Conservation (phyloP, 2,113 vertebrate species). For the Eurypyga helias region DNA sequence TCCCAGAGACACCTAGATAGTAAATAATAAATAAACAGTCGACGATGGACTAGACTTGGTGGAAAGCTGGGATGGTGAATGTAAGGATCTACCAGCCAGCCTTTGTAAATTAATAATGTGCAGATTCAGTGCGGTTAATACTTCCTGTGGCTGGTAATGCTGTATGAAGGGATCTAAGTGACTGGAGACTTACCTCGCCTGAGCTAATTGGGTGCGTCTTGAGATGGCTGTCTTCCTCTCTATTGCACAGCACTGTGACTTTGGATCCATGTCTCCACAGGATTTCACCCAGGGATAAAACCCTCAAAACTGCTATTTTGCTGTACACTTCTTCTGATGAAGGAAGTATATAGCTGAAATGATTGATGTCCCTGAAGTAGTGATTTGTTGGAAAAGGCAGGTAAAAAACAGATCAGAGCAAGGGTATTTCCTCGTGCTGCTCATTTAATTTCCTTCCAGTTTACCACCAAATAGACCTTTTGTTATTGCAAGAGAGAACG, state of each 20-base stretch:
- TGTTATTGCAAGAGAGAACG: accelerated
- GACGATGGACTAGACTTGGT: background rate
- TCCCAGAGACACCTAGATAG: constrained; percentile 45
- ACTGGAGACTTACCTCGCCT: background rate
- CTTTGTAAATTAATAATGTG: constrained; percentile 19
- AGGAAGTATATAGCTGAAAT: background rate
- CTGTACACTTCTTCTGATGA: background rate
- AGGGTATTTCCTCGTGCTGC: background rate
- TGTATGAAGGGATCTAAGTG: background rate
- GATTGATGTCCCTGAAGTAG: background rate
- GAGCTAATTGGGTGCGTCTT: background rate
- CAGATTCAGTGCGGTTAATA: background rate
- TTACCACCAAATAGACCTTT: background rate
- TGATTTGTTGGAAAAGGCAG: background rate
- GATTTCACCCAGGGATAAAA: background rate
- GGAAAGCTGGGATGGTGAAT: background rate
- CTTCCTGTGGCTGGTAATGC: background rate
- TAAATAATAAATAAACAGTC: constrained; percentile 60
- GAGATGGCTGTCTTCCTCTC: background rate
- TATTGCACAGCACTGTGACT: background rate
- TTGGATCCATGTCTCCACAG: background rate
- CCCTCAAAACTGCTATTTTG: background rate
- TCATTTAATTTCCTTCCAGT: background rate
- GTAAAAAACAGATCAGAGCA: background rate
- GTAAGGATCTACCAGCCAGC: background rate